Conservation (phyloP, 2,888 invertebrate species). For the Ophion slaviceki region DNA sequence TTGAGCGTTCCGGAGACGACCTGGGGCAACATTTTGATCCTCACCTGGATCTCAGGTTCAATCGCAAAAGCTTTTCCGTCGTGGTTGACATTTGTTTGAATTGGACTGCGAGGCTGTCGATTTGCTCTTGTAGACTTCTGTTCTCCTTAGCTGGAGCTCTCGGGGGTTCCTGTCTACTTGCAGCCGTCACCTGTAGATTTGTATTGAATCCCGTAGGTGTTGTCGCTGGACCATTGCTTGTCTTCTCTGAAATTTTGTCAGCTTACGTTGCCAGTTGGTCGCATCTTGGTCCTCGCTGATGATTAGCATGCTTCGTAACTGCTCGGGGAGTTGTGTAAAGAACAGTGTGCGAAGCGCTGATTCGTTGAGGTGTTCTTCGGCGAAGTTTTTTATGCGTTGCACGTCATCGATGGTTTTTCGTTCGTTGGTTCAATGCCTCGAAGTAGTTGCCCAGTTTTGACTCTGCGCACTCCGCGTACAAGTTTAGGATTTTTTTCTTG, state of each 20-base stretch:
- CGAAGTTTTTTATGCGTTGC: constrained; percentile 49
- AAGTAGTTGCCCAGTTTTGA: constrained; percentile 50
- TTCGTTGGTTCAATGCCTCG: constrained; percentile 56
- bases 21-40: background rate
- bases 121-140: background rate
- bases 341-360: constrained; percentile 48
- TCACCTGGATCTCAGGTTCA: background rate
- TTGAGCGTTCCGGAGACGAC: background rate
- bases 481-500: constrained; percentile 52
- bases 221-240: background rate
- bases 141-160: background rate
- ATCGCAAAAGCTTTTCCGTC: background rate
- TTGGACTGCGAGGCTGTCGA: background rate
- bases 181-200: constrained; percentile 1
- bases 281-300: background rate
- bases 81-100: background rate
- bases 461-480: constrained; percentile 47
- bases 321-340: constrained; percentile 39
- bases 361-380: constrained; percentile 34
- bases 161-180: background rate
- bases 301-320: constrained; percentile 12
- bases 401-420: constrained; percentile 62
- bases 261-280: background rate
- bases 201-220: background rate
- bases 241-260: background rate